Conservation (phyloP, 53 echinoderm and acorn worm genomes). For the Hippasteria phrygiana region DNA sequence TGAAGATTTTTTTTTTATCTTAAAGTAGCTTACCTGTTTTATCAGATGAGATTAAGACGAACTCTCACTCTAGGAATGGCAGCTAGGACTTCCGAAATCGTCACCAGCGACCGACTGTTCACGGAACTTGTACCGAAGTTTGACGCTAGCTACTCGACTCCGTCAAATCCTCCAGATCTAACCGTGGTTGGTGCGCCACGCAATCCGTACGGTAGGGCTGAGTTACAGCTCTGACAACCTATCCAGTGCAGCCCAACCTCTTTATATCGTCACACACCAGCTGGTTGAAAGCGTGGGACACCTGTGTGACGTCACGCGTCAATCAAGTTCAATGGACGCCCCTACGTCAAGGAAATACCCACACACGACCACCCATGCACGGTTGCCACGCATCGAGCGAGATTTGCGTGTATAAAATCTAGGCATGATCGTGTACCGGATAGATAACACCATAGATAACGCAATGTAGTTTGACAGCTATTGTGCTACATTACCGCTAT, state of each 20-base stretch:
- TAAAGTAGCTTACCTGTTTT: too few species aligned
- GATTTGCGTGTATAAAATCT: too few species aligned
- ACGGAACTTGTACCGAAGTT: neutral
- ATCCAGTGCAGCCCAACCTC: neutral
- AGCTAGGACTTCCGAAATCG: too few species aligned
- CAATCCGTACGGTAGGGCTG: neutral
- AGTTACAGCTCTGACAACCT: slow-evolving; percentile 5
- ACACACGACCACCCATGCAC: neutral
- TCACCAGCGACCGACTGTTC: neutral
- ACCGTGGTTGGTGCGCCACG: neutral
- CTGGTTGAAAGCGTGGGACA: neutral
- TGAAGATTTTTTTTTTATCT: too few species aligned
- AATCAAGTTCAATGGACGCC: neutral
- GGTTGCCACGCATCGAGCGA: neutral
- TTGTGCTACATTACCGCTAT: too few species aligned
- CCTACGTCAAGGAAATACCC: neutral
- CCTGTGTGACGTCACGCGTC: slow-evolving; percentile 9
- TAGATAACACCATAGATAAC: too few species aligned
- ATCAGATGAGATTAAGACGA: too few species aligned
- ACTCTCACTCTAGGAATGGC: too few species aligned
- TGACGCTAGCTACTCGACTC: neutral
- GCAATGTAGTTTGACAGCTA: too few species aligned
- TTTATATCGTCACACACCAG: neutral
- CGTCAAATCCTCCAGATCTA: neutral
- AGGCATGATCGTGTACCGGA: too few species aligned